Conservation (phyloP, 2,113 vertebrate species). For the Colinus virginianus region DNA sequence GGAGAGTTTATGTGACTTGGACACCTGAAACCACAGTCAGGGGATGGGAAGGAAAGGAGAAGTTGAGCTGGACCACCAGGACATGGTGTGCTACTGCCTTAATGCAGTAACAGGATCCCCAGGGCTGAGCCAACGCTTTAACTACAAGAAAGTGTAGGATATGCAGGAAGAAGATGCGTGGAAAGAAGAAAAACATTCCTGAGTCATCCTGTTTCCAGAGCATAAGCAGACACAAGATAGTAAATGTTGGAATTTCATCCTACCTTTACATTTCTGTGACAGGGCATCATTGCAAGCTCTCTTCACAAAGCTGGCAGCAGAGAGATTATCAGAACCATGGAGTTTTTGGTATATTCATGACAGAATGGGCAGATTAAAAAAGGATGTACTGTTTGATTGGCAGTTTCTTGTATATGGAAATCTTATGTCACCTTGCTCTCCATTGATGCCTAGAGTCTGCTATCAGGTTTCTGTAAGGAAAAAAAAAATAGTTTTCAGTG, state of each 20-base stretch:
- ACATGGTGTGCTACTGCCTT: background rate
- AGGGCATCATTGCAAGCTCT: background rate
- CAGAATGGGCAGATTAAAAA: constrained; percentile 33
- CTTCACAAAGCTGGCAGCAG: background rate
- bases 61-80: background rate
- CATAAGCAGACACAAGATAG: background rate
- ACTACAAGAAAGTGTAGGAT: background rate
- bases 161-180: background rate
- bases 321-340: constrained; percentile 26
- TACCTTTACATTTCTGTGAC: rapidly evolving
- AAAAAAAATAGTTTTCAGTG: background rate
- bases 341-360: background rate
- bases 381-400: constrained; percentile 20
- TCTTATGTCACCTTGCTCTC: constrained; percentile 47
- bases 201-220: background rate
- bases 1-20: background rate
- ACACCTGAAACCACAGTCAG: background rate
- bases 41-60: background rate
- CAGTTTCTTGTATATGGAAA: constrained; percentile 46
- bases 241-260: background rate
- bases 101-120: background rate
- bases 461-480: background rate
- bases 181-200: background rate
- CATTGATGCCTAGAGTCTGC: constrained; percentile 25
- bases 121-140: background rate